These are phyloP conservation scores for Eumaeus atala DNA, from an alignment of 1,140 invertebrate genomes.

Conservation along the genomic window DNA sequence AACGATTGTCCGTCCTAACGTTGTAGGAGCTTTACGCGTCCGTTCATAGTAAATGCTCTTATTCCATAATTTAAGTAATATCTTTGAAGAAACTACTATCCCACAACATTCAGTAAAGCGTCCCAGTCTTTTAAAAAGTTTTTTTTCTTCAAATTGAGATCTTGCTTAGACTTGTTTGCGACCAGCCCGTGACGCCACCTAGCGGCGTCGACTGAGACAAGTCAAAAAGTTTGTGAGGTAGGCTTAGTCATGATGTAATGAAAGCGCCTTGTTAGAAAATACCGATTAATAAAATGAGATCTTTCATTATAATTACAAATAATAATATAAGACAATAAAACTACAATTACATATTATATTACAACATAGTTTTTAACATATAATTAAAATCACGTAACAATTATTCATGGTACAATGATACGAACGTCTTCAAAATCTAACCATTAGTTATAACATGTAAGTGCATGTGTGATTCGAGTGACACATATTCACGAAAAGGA, in stretches of 20 bases:
- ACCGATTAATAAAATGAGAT: slow-evolving; percentile 75
- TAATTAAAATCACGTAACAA: slow-evolving; percentile 53
- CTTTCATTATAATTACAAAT: slow-evolving; percentile 74
- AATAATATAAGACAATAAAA: slow-evolving; percentile 71
- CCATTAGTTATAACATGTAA: slow-evolving; percentile 24
- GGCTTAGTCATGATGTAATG: slow-evolving; percentile 74
- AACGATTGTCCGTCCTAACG: slow-evolving; percentile 49
- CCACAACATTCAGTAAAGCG: slow-evolving; percentile 74
- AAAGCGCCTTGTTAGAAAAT: slow-evolving; percentile 74
- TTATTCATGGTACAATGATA: slow-evolving; percentile 62
- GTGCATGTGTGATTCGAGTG: slow-evolving; percentile 13
- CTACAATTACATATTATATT: slow-evolving; percentile 71
- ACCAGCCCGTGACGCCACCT: slow-evolving; percentile 31
- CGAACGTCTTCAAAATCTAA: slow-evolving; percentile 33
- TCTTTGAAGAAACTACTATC: slow-evolving; percentile 71
- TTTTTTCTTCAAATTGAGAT: slow-evolving; percentile 75
- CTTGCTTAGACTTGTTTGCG: slow-evolving; percentile 69
- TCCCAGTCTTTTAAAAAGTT: slow-evolving; percentile 73
- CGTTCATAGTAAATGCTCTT: slow-evolving; percentile 66
- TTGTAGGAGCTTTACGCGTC: slow-evolving; percentile 42
- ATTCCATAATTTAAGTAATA: slow-evolving; percentile 73
- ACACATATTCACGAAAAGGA: neutral
- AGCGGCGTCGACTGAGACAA: slow-evolving; percentile 33
- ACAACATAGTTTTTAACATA: slow-evolving; percentile 58
- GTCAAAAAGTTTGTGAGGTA: slow-evolving; percentile 71